phyloP scores from a whole-genome alignment of 2,113 vertebrate genomes.

The Anarrhichthys ocellatus region DNA sequence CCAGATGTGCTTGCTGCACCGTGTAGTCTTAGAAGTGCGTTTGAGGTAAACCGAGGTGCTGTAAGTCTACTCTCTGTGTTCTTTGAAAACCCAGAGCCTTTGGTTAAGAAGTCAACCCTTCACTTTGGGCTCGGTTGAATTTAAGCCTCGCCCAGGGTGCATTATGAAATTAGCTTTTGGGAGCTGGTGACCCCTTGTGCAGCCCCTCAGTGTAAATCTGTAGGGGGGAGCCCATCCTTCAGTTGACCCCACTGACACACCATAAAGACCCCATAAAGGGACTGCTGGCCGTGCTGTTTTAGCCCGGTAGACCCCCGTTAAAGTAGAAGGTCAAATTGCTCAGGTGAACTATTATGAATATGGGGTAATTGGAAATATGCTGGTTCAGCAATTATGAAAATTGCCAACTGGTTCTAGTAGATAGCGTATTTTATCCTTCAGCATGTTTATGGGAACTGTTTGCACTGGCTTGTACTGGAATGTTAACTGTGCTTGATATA shows the following conservation, averaged over 20 bases:
- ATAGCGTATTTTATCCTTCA: conserved; percentile 12
- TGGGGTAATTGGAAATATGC: conserved; percentile 32
- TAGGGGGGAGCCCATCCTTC: conserved; percentile 59
- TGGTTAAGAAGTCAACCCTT: conserved; percentile 72
- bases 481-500: conserved; percentile 34
- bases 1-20: conserved; percentile 10
- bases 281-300: conserved; percentile 71
- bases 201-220: conserved; percentile 72
- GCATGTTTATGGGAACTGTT: conserved; percentile 12
- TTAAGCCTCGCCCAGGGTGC: conserved; percentile 69
- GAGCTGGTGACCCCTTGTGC: conserved; percentile 67
- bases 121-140: conserved; percentile 64
- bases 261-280: conserved; percentile 71
- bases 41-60: conserved; percentile 28
- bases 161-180: conserved; percentile 81
- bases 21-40: not conserved
- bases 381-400: conserved; percentile 57
- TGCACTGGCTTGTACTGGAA: conserved; percentile 33
- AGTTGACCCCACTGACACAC: conserved; percentile 64
- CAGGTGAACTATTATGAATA: conserved; percentile 57
- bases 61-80: conserved; percentile 33
- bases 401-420: conserved; percentile 9
- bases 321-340: conserved; percentile 59
- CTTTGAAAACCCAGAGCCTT: conserved; percentile 57
- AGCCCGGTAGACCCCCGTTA: conserved; percentile 17